Conservation (phyloP, 2,797 vertebrate species). For the Channallabes apus region DNA sequence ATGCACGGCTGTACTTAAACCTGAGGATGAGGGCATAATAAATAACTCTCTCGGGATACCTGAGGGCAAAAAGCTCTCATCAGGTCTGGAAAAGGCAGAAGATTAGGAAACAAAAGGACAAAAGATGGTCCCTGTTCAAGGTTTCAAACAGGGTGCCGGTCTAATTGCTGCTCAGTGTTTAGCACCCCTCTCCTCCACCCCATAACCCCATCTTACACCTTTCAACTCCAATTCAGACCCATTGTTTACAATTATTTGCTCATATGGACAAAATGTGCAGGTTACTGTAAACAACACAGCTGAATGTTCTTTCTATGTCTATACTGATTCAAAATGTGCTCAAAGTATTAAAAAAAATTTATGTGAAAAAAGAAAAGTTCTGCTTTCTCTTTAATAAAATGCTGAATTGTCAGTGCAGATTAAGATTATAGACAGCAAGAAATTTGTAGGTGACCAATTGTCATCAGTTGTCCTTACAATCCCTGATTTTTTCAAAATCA, state of each 20-base stretch:
- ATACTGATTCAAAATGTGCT: neutral
- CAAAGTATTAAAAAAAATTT: neutral
- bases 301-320: neutral
- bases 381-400: neutral
- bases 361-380: neutral
- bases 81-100: constrained; percentile 29
- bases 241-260: constrained; percentile 20
- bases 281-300: constrained; percentile 16
- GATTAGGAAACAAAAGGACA: constrained; percentile 58
- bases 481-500: neutral
- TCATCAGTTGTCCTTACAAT: neutral
- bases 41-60: constrained; percentile 47
- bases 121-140: constrained; percentile 38
- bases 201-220: constrained; percentile 14
- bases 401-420: neutral
- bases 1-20: constrained; percentile 31
- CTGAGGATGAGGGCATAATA: constrained; percentile 45
- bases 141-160: constrained; percentile 50
- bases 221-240: constrained; percentile 23
- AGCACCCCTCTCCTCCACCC: constrained; percentile 38
- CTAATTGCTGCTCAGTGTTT: constrained; percentile 46
- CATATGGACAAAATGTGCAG: neutral
- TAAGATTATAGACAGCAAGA: neutral
- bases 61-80: constrained; percentile 29
- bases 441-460: neutral